These are phyloP conservation scores for Eulithis prunata DNA, from an alignment of 2,888 invertebrate genomes.

Conservation along the genomic window DNA sequence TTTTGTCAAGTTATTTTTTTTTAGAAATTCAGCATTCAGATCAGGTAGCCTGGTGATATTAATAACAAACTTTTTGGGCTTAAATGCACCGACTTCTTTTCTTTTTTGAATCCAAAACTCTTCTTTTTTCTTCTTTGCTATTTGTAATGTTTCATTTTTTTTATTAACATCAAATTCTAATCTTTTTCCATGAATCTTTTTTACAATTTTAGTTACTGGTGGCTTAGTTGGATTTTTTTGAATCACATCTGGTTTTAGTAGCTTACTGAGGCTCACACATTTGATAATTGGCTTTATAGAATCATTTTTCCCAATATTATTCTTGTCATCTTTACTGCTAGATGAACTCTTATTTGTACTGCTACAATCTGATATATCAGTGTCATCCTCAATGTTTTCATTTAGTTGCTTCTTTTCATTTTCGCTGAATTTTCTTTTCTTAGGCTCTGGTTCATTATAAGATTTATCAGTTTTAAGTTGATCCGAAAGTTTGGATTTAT, in stretches of 20 bases:
- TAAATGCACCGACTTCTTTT: constrained; percentile 62
- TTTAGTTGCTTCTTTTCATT: constrained; percentile 26
- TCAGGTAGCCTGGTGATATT: constrained; percentile 58
- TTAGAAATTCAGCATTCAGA: constrained; percentile 55
- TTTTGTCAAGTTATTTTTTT: constrained; percentile 54
- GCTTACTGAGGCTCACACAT: constrained; percentile 71
- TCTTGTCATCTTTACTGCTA: constrained; percentile 7
- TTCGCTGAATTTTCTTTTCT: constrained; percentile 31
- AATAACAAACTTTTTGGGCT: constrained; percentile 61
- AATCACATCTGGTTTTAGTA: constrained; percentile 64
- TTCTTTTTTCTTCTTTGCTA: constrained; percentile 33
- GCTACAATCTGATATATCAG: constrained; percentile 1
- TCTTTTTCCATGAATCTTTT: neutral
- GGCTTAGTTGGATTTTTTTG: constrained; percentile 26
- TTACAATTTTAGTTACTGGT: neutral
- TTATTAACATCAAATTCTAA: constrained; percentile 22
- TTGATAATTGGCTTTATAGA: constrained; percentile 61
- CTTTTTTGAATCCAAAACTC: constrained; percentile 53
- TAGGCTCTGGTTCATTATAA: constrained; percentile 21
- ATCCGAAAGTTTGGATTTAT: constrained; percentile 3
- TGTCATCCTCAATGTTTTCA: constrained; percentile 22
- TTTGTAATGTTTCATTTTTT: constrained; percentile 23
- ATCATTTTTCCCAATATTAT: constrained; percentile 22
- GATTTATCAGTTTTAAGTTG: constrained; percentile 21
- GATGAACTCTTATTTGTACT: neutral